phyloP scores from a whole-genome alignment of 2,888 invertebrate genomes.

The Drosophila neonasuta region DNA sequence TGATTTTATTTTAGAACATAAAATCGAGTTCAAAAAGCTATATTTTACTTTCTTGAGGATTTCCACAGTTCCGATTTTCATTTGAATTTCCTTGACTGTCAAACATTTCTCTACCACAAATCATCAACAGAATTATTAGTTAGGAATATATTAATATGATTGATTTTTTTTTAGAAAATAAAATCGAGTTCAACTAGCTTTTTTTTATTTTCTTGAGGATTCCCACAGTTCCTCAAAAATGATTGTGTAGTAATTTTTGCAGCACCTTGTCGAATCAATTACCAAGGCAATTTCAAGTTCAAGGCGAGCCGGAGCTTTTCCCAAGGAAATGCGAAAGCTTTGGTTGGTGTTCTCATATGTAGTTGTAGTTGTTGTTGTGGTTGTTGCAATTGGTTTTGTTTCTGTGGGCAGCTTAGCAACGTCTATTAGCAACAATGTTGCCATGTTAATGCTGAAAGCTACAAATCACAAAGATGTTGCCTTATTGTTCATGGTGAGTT shows the following conservation, averaged over 20 bases:
- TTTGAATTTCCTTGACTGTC: too few relatives aligned
- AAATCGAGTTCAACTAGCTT: too few relatives aligned
- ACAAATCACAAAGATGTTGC: slow-evolving; percentile 70
- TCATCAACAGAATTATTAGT: too few relatives aligned
- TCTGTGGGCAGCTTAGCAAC: slow-evolving; percentile 47
- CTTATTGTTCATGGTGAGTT: slow-evolving; percentile 67
- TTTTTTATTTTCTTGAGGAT: background rate
- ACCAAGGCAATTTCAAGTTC: slow-evolving; percentile 12
- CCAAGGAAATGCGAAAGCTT: slow-evolving; percentile 35
- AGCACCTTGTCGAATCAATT: background rate
- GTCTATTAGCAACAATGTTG: slow-evolving; percentile 77
- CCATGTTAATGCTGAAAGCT: slow-evolving; percentile 64
- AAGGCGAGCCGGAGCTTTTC: slow-evolving; percentile 25
- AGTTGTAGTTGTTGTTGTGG: slow-evolving; percentile 12
- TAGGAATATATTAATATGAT: too few relatives aligned
- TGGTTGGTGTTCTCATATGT: slow-evolving; percentile 24
- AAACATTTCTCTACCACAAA: too few relatives aligned
- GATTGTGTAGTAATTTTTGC: background rate
- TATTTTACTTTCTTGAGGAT: too few relatives aligned
- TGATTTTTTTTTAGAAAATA: too few relatives aligned
- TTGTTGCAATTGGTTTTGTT: slow-evolving; percentile 7
- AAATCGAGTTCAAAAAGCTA: too few relatives aligned
- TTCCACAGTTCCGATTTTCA: too few relatives aligned
- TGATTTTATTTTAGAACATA: too few relatives aligned
- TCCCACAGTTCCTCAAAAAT: background rate